Base-by-base conservation (phyloP, 2,797 vertebrate genomes). In the Sebastes kiyomatsui region DNA sequence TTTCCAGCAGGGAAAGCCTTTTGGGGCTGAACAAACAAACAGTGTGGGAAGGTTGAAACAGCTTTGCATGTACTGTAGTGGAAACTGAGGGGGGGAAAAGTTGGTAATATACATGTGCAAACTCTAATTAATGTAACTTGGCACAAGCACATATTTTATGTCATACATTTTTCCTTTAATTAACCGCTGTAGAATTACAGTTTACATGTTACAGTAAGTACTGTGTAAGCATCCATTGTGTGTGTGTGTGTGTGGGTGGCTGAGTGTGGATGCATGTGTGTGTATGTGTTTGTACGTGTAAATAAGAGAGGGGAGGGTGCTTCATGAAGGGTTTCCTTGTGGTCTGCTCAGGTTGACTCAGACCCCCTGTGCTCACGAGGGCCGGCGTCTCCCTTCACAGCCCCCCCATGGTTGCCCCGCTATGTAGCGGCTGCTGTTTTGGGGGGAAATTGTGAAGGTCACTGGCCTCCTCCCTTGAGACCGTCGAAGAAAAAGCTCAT, bases 261-360 rank as follows among this genome's bases (percentile, higher is more conserved):
- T 35, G 68, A 10, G 75, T 32, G 30, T 68, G 54, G 30, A 67
- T 56, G 77, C 52, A 61, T 69, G 55, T 79, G 66, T 70, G 65
- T 81, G 77, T 83, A 64, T 81, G 60, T 88, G 71, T 90, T 85
- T 90, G 71, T 87, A 75, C 75, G 86, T 74, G 79, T 86, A 86
- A 88, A 88, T 89, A 90, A 82, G 83, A 83, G 73, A 20, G 60
- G 42, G 77, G 75, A 68, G 79, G 25, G 42, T 64, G 56, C 66
- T 59, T 87, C 83, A 92, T 94, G 91, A 95, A 94, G 92, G 91
- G 67, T 82, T 87, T 91, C 91, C 92, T 95, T 96, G 92, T 95
- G 91, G 93, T 94, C 84, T 90, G 83, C 77, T 88, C 74, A 87
- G 86, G 81, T 86, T 90, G 87, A 87, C 82, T 85, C 88, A 38